Evolutionary conservation across 2,888 invertebrate species (phyloP).

Genomic region (Watsonalla cultraria): DNA sequence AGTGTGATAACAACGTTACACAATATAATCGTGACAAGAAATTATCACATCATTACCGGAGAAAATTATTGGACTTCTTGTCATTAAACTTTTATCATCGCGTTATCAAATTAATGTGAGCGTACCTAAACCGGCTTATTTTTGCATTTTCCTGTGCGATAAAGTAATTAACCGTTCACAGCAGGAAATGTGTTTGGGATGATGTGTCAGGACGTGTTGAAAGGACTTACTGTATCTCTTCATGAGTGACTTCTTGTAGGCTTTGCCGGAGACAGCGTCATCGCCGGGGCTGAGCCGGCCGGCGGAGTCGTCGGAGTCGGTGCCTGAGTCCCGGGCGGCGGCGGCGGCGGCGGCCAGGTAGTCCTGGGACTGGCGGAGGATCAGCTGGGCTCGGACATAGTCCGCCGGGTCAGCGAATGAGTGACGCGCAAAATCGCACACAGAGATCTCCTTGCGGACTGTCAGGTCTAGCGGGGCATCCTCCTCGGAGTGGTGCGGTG

Average conservation of each 20-base stretch:
- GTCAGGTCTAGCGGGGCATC: conserved; percentile 90
- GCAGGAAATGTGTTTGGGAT: background rate
- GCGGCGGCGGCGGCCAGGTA: conserved; percentile 71
- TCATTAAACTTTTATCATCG: background rate
- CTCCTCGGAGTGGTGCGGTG: conserved; percentile 54
- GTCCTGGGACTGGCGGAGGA: conserved; percentile 70
- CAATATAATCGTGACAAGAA: background rate
- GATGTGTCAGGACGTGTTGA: background rate
- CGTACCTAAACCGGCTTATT: background rate
- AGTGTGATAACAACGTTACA: background rate
- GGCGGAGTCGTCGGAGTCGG: conserved; percentile 90
- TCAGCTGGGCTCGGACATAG: conserved; percentile 70
- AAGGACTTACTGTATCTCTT: conserved; percentile 93
- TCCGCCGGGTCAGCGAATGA: conserved; percentile 71
- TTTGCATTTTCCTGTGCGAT: conserved; percentile 2
- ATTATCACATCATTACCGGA: background rate
- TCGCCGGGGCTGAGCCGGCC: conserved; percentile 81
- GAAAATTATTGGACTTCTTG: background rate
- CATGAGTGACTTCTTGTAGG: conserved; percentile 96
- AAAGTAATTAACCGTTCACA: background rate
- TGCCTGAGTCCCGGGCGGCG: conserved; percentile 83
- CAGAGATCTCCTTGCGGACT: conserved; percentile 75
- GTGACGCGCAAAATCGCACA: conserved; percentile 72
- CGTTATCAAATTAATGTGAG: background rate
- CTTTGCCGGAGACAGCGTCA: conserved; percentile 73